Evolutionary conservation across 2,113 vertebrate genomes (phyloP).

Genomic region (Gymnorhina tibicen): DNA sequence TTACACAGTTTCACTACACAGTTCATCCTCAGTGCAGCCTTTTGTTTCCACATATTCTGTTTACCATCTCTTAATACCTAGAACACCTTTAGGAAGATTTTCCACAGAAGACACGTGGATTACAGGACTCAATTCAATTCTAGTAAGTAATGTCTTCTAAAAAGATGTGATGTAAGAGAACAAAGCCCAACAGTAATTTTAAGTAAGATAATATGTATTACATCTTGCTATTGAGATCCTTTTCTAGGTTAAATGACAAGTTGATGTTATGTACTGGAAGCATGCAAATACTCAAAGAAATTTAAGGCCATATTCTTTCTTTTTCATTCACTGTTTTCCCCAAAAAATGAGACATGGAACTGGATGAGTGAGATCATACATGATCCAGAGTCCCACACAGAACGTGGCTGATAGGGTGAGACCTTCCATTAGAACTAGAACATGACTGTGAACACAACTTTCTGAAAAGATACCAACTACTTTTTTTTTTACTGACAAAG

Average conservation of each 20-base stretch:
- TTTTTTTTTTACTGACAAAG: not conserved
- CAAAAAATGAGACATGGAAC: not conserved
- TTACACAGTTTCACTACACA: not conserved
- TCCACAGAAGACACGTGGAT: not conserved
- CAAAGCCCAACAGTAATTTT: not conserved
- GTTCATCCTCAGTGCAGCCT: not conserved
- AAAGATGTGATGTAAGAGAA: not conserved
- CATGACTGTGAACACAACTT: not conserved
- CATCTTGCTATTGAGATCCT: not conserved
- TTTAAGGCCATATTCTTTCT: not conserved
- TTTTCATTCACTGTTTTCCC: not conserved
- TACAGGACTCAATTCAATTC: not conserved
- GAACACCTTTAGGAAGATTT: not conserved
- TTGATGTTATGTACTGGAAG: not conserved
- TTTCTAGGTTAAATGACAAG: not conserved
- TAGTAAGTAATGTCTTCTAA: not conserved
- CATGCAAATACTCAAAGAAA: not conserved
- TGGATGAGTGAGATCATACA: not conserved
- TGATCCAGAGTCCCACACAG: not conserved
- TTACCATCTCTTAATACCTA: not conserved
- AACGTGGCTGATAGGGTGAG: fast-evolving
- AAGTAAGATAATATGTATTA: not conserved
- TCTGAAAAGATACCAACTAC: not conserved
- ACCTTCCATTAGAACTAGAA: not conserved
- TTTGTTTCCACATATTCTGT: not conserved